Evolutionary conservation across 2,888 invertebrate genomes (phyloP).

Genomic region (Melanotus villosus): DNA sequence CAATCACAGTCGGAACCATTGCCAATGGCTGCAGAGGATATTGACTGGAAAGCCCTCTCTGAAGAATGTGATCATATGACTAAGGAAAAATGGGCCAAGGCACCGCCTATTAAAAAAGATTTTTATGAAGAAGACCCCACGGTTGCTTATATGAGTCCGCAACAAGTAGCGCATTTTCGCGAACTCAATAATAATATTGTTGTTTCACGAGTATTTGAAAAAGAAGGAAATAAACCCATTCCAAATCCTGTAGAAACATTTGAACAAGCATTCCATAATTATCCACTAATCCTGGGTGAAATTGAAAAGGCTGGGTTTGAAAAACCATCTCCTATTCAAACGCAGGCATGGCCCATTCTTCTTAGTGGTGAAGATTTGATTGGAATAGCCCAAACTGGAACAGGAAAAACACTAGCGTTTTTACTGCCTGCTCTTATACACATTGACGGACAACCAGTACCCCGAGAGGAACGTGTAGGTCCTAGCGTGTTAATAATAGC

Average conservation of each 20-base stretch:
- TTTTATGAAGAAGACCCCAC: conserved; percentile 86
- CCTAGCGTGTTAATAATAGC: conserved; percentile 92
- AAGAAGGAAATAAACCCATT: conserved; percentile 66
- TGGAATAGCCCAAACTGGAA: conserved; percentile 96
- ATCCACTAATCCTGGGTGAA: conserved; percentile 87
- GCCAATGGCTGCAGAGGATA: conserved; percentile 39
- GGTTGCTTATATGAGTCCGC: conserved; percentile 76
- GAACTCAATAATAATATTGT: conserved; percentile 80
- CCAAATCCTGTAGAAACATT: conserved; percentile 87
- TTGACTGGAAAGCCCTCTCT: conserved; percentile 76
- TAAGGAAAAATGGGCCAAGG: conserved; percentile 75
- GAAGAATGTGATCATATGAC: conserved; percentile 70
- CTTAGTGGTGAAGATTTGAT: conserved; percentile 93
- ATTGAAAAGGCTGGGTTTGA: conserved; percentile 85
- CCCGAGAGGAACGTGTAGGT: conserved; percentile 80
- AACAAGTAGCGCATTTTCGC: conserved; percentile 78
- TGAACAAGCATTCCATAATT: conserved; percentile 85
- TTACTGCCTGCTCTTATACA: conserved; percentile 94
- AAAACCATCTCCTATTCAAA: conserved; percentile 92
- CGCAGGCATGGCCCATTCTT: conserved; percentile 95
- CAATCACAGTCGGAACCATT: neutral
- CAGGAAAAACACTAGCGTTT: conserved; percentile 95
- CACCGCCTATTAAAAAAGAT: conserved; percentile 81
- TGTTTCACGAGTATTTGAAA: conserved; percentile 77
- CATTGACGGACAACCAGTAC: conserved; percentile 87